phyloP scores from a whole-genome alignment of 2,113 vertebrate species.

The Chloropsis cyanopogon region DNA sequence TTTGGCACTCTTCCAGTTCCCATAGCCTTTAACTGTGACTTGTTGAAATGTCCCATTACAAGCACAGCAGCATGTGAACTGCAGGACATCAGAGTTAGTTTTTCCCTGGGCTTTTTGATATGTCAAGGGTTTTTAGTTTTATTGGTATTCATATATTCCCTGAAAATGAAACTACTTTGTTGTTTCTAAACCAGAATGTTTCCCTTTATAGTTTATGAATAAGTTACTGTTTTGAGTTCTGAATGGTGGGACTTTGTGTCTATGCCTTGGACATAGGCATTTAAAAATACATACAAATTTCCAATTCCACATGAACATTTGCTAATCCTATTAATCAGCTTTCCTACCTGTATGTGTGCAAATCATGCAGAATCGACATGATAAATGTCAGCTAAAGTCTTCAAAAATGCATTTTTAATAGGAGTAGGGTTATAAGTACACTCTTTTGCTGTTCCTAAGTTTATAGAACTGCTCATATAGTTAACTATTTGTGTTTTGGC shows the following conservation, averaged over 20 bases:
- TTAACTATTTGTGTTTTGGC: not conserved
- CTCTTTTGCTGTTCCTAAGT: not conserved
- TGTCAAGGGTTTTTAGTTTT: constrained; percentile 41
- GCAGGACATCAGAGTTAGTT: constrained; percentile 30
- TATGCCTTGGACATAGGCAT: not conserved
- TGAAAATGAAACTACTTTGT: constrained; percentile 40
- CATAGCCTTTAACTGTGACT: constrained; percentile 41
- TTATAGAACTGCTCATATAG: not conserved
- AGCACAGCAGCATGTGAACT: constrained; percentile 41
- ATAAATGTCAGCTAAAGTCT: not conserved
- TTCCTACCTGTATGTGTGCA: not conserved
- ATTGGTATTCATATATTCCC: constrained; percentile 31
- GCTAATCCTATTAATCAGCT: not conserved
- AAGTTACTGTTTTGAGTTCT: constrained; percentile 37
- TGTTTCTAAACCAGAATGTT: constrained; percentile 4
- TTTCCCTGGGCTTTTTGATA: constrained; percentile 28
- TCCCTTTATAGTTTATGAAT: constrained; percentile 1
- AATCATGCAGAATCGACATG: not conserved
- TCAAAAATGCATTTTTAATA: not conserved
- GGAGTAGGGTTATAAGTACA: not conserved
- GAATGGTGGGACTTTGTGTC: not conserved
- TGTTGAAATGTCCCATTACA: constrained; percentile 50
- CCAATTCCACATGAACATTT: not conserved
- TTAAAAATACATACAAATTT: not conserved
- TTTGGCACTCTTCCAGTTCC: constrained; percentile 58